Conservation (phyloP, 2,113 vertebrate species). For the Madoqua kirkii region DNA sequence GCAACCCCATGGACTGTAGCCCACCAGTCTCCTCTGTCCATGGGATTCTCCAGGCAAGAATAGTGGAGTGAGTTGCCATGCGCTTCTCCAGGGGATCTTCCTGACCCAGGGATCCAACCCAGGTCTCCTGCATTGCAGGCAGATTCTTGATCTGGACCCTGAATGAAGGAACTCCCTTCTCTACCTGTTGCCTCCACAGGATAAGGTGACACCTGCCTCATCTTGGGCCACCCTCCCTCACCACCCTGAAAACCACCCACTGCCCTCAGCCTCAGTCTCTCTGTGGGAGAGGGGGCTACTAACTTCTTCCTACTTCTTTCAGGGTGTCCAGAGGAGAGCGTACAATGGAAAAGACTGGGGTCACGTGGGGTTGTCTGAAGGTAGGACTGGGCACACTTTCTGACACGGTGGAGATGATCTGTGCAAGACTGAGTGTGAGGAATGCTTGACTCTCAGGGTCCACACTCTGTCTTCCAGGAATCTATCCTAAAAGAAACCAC, state of each 20-base stretch:
- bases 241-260: neutral
- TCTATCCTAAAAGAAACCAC: neutral
- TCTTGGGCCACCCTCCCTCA: neutral
- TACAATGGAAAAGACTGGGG: neutral
- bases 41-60: neutral
- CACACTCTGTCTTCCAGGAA: neutral
- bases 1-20: neutral
- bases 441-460: neutral
- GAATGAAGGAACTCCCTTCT: neutral
- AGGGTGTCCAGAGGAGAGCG: neutral
- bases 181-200: neutral
- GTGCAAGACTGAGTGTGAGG: neutral
- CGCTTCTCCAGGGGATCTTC: neutral
- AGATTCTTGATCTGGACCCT: neutral
- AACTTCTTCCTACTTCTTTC: neutral
- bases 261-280: neutral
- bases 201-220: neutral
- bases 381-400: neutral
- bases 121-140: neutral
- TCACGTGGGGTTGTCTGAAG: too few relatives aligned
- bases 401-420: fast-evolving
- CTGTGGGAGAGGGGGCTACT: neutral
- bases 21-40: neutral
- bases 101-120: neutral
- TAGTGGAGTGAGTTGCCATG: neutral